Base-by-base conservation (phyloP, 2,888 invertebrate genomes). In the Lycia hirtaria region DNA sequence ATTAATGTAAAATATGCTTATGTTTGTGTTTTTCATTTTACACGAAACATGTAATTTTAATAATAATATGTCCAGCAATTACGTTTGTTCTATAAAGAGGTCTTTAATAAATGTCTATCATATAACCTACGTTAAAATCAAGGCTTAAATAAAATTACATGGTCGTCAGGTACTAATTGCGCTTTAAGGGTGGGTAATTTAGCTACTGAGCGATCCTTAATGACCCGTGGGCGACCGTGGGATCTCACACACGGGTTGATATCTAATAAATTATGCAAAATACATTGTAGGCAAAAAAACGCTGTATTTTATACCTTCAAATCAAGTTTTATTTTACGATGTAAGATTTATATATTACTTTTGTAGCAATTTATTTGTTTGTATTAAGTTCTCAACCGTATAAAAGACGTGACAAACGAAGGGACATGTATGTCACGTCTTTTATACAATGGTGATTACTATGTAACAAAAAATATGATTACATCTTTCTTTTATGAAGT, bases 111-210 rank as follows among this genome's bases (percentile, higher is more conserved):
- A 44, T 44, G 26, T n/a, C 28, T 28, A 5, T 40, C 14, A 26
- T 32, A 40, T 12, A 40, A 40, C 20, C 51, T 35, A 44, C 1
- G 48, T 45, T 44, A 62, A 70, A 73, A 62, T 68, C 53, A 69
- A 65, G 65, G 60, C 65, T 68, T 68, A 63, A 68, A 69, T 68
- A 67, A 67, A 75, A 73, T 72, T 63, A 69, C 67, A 47, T 43
- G 65, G 45, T 40, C 48, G 30, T 48, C 37, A 44, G 35, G 50
- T 45, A 41, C 63, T 75, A 74, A 76, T 75, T 70, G 72, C 58
- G 66, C 65, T 54, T 67, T 67, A 62, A 62, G 65, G 60, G 67
- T 62, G 64, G 72, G 69, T 69, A 66, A 71, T 64, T 60, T 55
- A 56, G 55, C 24, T 50, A 56, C 64, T 65, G 68, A 69, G 67